phyloP scores from a whole-genome alignment of 2,797 vertebrate species.

The Sylvia borin region DNA sequence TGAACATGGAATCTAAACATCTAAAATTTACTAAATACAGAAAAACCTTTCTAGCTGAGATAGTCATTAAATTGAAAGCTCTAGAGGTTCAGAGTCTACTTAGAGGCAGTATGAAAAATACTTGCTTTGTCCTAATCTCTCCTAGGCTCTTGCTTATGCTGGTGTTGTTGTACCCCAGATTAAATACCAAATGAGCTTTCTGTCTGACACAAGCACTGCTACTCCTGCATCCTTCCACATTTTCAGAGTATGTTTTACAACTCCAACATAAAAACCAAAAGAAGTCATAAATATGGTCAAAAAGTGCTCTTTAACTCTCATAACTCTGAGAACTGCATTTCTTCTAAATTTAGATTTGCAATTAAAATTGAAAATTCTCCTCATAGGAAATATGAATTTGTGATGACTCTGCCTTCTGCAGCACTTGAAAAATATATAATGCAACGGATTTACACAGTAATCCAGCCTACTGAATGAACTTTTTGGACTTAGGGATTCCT shows the following conservation, averaged over 20 bases:
- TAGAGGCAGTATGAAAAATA: background rate
- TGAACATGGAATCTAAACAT: background rate
- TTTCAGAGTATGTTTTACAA: background rate
- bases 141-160: background rate
- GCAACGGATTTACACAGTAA: background rate
- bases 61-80: background rate
- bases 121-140: background rate
- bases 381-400: background rate
- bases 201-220: background rate
- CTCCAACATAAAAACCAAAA: background rate
- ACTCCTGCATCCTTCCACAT: background rate
- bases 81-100: background rate
- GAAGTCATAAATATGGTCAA: background rate
- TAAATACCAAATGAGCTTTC: background rate
- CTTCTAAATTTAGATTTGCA: background rate
- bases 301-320: background rate
- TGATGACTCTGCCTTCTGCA: background rate
- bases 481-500: background rate
- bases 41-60: background rate
- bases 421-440: background rate
- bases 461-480: background rate
- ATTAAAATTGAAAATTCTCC: background rate
- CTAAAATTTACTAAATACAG: background rate
- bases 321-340: background rate
- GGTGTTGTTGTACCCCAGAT: background rate